Evolutionary conservation across 2,113 vertebrate genomes (phyloP).

Genomic region (Leptodactylus fuscus): DNA sequence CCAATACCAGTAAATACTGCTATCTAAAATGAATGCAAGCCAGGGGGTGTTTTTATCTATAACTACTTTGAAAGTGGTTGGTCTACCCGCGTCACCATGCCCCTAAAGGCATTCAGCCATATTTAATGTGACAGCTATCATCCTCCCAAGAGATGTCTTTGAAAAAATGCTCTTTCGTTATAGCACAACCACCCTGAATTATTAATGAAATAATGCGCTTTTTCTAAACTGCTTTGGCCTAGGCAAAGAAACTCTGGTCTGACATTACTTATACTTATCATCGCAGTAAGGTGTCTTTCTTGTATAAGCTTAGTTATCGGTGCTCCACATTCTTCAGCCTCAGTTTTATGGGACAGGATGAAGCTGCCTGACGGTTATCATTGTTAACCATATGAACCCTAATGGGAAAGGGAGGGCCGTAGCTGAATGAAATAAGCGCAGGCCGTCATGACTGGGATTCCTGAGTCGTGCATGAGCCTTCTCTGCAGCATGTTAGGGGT

Average conservation of each 20-base stretch:
- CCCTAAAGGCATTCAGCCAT: conserved; percentile 14
- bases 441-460: too few relatives aligned
- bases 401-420: background rate
- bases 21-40: background rate
- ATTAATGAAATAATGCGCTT: conserved; percentile 62
- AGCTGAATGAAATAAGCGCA: too few relatives aligned
- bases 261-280: conserved; percentile 1
- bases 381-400: background rate
- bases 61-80: background rate
- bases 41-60: conserved; percentile 1
- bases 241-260: background rate
- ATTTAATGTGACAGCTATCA: conserved; percentile 53
- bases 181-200: conserved; percentile 62
- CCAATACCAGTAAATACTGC: background rate
- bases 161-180: conserved; percentile 62
- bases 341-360: background rate
- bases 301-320: background rate
- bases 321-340: background rate
- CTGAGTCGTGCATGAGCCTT: too few relatives aligned
- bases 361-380: background rate
- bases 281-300: background rate
- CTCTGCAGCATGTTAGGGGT: too few relatives aligned
- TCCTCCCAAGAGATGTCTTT: conserved; percentile 44
- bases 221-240: conserved; percentile 48
- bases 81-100: background rate